phyloP scores from a whole-genome alignment of 2,113 vertebrate species.

The Xenus cinereus region DNA sequence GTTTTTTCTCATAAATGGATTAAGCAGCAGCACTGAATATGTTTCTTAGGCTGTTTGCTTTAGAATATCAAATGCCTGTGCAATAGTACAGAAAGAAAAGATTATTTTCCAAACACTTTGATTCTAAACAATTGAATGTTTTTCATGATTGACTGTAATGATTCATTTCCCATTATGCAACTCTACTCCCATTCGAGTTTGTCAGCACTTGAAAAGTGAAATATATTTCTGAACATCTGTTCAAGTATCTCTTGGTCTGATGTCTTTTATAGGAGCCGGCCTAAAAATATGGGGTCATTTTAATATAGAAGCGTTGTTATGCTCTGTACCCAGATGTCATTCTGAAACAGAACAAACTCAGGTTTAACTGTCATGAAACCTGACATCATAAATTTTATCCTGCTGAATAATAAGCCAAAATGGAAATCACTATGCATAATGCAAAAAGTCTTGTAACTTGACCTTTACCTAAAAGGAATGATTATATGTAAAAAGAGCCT shows the following conservation, averaged over 20 bases:
- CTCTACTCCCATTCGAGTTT: not conserved
- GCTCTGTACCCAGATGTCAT: slow-evolving; percentile 25
- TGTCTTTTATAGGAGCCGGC: not conserved
- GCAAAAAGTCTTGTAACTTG: slow-evolving; percentile 54
- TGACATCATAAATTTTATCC: slow-evolving; percentile 55
- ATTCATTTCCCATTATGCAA: slow-evolving; percentile 26
- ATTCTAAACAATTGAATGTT: slow-evolving; percentile 15
- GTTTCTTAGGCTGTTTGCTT: not conserved
- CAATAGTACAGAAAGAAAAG: not conserved
- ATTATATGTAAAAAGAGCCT: slow-evolving; percentile 49
- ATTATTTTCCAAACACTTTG: not conserved
- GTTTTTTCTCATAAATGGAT: not conserved
- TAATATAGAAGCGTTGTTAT: slow-evolving; percentile 19
- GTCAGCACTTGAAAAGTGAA: slow-evolving; percentile 9
- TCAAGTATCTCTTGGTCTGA: not conserved
- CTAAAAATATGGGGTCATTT: slow-evolving; percentile 17
- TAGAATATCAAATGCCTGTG: not conserved
- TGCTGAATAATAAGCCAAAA: slow-evolving; percentile 59
- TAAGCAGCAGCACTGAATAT: not conserved
- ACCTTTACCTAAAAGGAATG: slow-evolving; percentile 62
- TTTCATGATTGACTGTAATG: not conserved
- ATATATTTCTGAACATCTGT: slow-evolving; percentile 19
- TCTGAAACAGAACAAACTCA: slow-evolving; percentile 49
- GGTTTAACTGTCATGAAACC: slow-evolving; percentile 57
- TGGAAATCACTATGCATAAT: slow-evolving; percentile 65